Evolutionary conservation across 2,113 vertebrate species (phyloP).

Genomic region (Lipotes vexillifer): DNA sequence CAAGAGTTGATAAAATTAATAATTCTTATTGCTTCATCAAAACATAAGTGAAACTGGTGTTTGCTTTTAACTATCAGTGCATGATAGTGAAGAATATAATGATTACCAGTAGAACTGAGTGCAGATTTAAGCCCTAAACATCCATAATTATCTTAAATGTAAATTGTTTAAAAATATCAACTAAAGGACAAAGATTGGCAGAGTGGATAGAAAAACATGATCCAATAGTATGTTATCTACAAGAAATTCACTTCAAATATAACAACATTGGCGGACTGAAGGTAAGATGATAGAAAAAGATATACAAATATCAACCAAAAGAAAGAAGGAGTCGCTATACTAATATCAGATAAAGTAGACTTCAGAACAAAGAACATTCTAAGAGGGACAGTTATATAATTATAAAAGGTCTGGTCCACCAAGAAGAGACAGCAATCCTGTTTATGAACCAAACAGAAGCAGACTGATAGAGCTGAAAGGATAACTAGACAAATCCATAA

Average conservation of each 20-base stretch:
- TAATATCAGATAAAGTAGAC: background rate
- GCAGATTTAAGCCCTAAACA: background rate
- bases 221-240: background rate
- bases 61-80: background rate
- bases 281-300: background rate
- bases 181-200: background rate
- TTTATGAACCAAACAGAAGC: background rate
- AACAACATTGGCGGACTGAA: background rate
- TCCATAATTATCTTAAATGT: background rate
- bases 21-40: too few species aligned
- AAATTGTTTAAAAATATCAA: background rate
- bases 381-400: background rate
- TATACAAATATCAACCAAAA: background rate
- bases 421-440: background rate
- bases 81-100: background rate
- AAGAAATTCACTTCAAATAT: background rate
- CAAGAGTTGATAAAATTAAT: too few species aligned
- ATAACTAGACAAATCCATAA: background rate
- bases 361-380: background rate
- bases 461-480: background rate
- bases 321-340: background rate
- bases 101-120: background rate
- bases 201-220: background rate
- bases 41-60: background rate
- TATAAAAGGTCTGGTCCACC: background rate